Base-by-base conservation (phyloP, 2,797 vertebrate genomes). In the Phoebastria nigripes region DNA sequence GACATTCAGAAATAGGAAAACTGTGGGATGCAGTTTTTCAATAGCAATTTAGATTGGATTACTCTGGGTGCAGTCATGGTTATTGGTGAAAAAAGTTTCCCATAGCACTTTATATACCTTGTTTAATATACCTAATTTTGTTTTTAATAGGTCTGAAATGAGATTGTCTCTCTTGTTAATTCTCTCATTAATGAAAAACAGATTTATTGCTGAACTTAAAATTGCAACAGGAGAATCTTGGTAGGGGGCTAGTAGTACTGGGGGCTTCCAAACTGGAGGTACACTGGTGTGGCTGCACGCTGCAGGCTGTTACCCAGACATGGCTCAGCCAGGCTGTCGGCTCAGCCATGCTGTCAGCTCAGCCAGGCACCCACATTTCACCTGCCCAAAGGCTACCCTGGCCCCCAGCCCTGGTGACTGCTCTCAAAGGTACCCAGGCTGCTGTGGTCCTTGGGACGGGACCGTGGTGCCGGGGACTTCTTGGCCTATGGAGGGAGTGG, bases 111-210 rank as follows among this genome's bases (percentile, higher is more conserved):
- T 80, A 83, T 81, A 86, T 54, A 82, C 37, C 76, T 89, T 91
- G 41, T 90, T 95, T 92, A 92, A 94, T 90, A 88, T 37, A 81
- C 21, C 49, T 94, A 94, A 92, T 95, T 96, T 92, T 94, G 91
- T 46, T 96, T 95, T 91, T 91, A 94, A 93, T 96, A 80, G 82
- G 41, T 82, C 59, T 94, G 89, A 95, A 94, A 94, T 93, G 46
- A 93, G 93, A 91, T 93, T 81, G 44, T 78, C 69, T 93, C 76
- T 95, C 91, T 65, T 91, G 91, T 81, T 97, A 96, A 95, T 94
- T 91, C 61, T 79, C 54, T 80, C 67, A 90, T 92, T 96, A 96
- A 97, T 86, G 87, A 93, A 95, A 92, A 93, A 39, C 44, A 94
- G 76, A 86, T 95, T 95, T 95, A 93, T 81, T 89, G 44, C 39